A percentile compares a stretch with the other conserved stretches of the same genome.
phyloP scores from a whole-genome alignment of 2,888 invertebrate species.

The Scaptomyza tumidula region DNA sequence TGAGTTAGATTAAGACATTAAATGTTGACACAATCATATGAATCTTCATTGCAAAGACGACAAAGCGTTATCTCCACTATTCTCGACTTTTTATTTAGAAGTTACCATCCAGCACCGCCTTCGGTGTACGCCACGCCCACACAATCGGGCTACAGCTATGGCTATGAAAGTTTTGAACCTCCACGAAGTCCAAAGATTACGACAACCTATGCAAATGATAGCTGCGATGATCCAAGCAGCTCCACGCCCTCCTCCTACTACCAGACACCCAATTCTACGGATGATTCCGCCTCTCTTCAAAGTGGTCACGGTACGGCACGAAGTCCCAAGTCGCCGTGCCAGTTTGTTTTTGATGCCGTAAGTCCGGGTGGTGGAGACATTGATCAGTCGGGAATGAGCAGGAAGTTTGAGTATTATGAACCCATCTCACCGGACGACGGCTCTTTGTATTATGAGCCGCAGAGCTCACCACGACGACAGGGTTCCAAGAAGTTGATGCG shows the following conservation, averaged over 20 bases:
- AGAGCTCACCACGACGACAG: constrained; percentile 70
- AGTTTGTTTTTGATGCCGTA: constrained; percentile 86
- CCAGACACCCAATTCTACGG: constrained; percentile 81
- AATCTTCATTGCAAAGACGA: no score
- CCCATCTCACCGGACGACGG: constrained; percentile 82
- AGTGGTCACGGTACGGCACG: constrained; percentile 61
- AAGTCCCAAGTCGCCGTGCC: constrained; percentile 87
- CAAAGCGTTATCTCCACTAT: neutral
- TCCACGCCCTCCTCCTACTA: constrained; percentile 82
- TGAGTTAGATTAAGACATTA: constrained; percentile 46
- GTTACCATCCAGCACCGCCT: constrained; percentile 58
- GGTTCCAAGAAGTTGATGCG: constrained; percentile 71
- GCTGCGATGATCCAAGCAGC: constrained; percentile 72
- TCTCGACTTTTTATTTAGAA: constrained; percentile 13
- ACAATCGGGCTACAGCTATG: constrained; percentile 34
- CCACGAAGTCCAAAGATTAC: constrained; percentile 84
- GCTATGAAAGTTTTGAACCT: constrained; percentile 74
- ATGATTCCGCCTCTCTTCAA: constrained; percentile 72
- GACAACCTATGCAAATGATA: constrained; percentile 83
- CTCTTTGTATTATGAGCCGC: constrained; percentile 68
- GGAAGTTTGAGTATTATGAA: constrained; percentile 84
- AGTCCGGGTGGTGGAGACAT: constrained; percentile 77
- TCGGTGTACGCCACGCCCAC: constrained; percentile 58
- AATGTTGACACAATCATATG: no score
- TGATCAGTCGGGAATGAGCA: constrained; percentile 54